Conservation (phyloP, 2,888 invertebrate genomes). For the Euspilapteryx auroguttella region DNA sequence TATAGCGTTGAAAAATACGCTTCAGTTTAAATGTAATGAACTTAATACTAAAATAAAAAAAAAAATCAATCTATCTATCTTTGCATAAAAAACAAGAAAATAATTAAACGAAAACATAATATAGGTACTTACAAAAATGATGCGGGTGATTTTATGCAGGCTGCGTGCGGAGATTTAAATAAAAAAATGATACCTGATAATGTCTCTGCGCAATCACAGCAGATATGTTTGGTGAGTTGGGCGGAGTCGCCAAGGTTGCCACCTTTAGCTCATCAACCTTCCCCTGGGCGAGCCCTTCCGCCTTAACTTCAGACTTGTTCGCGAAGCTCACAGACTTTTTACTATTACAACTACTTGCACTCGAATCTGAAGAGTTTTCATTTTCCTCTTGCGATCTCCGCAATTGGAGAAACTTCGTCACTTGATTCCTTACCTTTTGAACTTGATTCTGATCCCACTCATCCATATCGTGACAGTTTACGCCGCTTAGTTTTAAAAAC, state of each 20-base stretch:
- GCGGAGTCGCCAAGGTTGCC: slow-evolving; percentile 62
- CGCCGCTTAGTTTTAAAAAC: slow-evolving; percentile 70
- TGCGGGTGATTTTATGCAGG: background rate
- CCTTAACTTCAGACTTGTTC: slow-evolving; percentile 50
- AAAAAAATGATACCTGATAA: slow-evolving; percentile 53
- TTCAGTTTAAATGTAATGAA: no score
- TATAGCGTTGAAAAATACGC: no score
- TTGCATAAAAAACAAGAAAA: no score
- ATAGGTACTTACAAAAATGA: background rate
- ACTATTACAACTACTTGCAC: slow-evolving; percentile 60
- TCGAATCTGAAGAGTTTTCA: slow-evolving; percentile 61
- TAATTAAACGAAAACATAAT: slow-evolving; percentile 6
- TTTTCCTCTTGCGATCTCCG: slow-evolving; percentile 70
- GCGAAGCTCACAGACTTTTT: slow-evolving; percentile 81
- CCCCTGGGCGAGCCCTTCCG: slow-evolving; percentile 34
- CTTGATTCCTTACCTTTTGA: slow-evolving; percentile 69
- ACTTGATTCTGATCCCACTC: slow-evolving; percentile 71
- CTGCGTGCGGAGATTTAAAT: slow-evolving; percentile 9
- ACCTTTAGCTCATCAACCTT: slow-evolving; percentile 54
- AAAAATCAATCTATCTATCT: no score
- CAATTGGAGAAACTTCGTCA: slow-evolving; percentile 70
- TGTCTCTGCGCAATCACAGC: slow-evolving; percentile 60
- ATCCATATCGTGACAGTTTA: slow-evolving; percentile 68
- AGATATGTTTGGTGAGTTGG: slow-evolving; percentile 76
- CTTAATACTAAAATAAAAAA: no score